Evolutionary conservation across 2,113 vertebrate genomes (phyloP).

Genomic region (Ammodytes dubius): DNA sequence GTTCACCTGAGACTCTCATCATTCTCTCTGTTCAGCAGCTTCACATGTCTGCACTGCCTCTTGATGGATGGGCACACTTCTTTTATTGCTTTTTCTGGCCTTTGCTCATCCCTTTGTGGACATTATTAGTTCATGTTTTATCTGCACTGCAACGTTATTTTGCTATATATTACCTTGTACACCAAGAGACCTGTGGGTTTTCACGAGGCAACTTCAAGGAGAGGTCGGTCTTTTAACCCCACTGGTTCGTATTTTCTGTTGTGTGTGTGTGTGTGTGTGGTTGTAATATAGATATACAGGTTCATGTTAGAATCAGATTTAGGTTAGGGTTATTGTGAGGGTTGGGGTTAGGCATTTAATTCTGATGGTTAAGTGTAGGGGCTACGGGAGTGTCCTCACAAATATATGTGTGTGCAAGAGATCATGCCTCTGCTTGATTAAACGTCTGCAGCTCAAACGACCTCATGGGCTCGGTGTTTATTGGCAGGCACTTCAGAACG

Average conservation of each 20-base stretch:
- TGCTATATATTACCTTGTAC: constrained; percentile 45
- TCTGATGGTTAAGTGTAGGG: no score
- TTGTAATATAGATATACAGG: no score
- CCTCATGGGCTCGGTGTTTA: constrained; percentile 71
- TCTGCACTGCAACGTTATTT: constrained; percentile 49
- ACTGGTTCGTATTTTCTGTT: constrained; percentile 17
- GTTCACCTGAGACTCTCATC: constrained; percentile 75
- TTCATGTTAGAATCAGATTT: no score
- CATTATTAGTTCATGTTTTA: constrained; percentile 63
- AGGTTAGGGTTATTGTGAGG: no score
- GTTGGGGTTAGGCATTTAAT: no score
- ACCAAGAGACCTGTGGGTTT: constrained; percentile 10
- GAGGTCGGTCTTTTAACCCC: constrained; percentile 21
- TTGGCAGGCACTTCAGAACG: constrained; percentile 68
- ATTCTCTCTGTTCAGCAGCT: constrained; percentile 67
- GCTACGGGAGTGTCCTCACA: no score
- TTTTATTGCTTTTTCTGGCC: constrained; percentile 77
- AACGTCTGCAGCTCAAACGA: constrained; percentile 62
- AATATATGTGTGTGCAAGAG: constrained; percentile 20
- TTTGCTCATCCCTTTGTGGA: constrained; percentile 77
- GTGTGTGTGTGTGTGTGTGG: constrained; percentile 34
- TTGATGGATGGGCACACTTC: constrained; percentile 72
- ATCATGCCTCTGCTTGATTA: constrained; percentile 67
- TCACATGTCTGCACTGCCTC: neutral
- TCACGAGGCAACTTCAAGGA: constrained; percentile 54